Conservation (phyloP, 2,888 invertebrate species). For the Stenodera caucasica region DNA sequence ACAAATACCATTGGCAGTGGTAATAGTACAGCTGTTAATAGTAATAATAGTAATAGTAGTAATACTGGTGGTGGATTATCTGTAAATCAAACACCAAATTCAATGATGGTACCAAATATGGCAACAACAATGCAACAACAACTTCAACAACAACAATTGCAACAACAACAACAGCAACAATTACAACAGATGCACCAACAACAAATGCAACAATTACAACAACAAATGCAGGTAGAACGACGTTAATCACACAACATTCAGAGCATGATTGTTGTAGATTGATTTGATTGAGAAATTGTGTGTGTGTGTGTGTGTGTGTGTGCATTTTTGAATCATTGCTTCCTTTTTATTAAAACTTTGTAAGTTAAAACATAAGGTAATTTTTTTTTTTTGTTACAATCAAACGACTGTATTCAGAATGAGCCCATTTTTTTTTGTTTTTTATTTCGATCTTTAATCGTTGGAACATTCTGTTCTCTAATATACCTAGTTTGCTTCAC, state of each 20-base stretch:
- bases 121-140: slow-evolving; percentile 56
- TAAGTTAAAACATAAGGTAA: too few relatives aligned
- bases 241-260: slow-evolving; percentile 46
- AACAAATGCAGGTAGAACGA: slow-evolving; percentile 67
- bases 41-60: background rate
- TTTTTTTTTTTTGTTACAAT: too few relatives aligned
- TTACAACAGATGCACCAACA: slow-evolving; percentile 66
- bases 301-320: background rate
- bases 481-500: too few relatives aligned
- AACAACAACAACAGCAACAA: slow-evolving; percentile 61
- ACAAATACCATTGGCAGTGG: slow-evolving; percentile 43
- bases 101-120: slow-evolving; percentile 62
- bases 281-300: slow-evolving; percentile 27
- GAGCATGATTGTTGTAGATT: slow-evolving; percentile 43
- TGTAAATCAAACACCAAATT: slow-evolving; percentile 51
- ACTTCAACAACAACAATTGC: slow-evolving; percentile 55
- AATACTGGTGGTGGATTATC: slow-evolving; percentile 33
- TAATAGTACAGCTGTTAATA: background rate
- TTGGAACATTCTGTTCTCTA: too few relatives aligned
- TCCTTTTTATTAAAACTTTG: background rate
- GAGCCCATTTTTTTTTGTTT: too few relatives aligned
- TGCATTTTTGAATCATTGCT: background rate
- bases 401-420: too few relatives aligned
- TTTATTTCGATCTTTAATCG: too few relatives aligned
- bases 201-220: slow-evolving; percentile 56